phyloP scores from a whole-genome alignment of 2,113 vertebrate species.

The Dermatemys mawii region DNA sequence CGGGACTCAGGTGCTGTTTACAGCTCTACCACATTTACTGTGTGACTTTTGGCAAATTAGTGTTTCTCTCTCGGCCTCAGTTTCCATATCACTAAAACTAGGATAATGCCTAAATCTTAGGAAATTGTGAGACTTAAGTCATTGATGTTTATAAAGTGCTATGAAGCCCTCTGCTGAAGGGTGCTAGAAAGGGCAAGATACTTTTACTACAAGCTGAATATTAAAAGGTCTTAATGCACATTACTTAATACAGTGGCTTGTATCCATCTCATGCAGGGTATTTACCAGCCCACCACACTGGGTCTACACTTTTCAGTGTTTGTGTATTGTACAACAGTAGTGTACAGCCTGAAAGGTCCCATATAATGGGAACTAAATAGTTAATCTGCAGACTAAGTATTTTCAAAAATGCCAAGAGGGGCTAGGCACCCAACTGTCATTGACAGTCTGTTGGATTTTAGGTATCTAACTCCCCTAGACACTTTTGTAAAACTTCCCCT shows the following conservation, averaged over 20 bases:
- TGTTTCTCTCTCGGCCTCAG: not conserved
- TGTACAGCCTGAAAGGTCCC: not conserved
- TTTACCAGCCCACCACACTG: not conserved
- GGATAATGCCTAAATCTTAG: not conserved
- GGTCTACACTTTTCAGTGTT: not conserved
- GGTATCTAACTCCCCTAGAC: not conserved
- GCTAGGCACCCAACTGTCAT: not conserved
- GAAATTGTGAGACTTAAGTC: not conserved
- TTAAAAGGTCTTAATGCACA: not conserved
- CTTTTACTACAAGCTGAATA: not conserved
- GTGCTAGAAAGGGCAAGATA: not conserved
- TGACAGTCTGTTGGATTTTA: fast-evolving
- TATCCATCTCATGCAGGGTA: not conserved
- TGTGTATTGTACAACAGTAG: fast-evolving
- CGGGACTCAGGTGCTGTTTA: not conserved
- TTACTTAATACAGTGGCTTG: not conserved
- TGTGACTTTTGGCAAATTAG: not conserved
- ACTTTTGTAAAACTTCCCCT: not conserved
- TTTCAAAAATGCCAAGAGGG: not conserved
- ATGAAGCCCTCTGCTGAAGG: not conserved
- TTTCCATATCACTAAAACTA: not conserved
- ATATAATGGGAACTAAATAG: fast-evolving
- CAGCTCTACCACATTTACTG: not conserved
- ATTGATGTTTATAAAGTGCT: not conserved
- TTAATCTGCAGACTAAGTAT: not conserved